Percentiles rank a stretch among this genome's conserved stretches.
These are phyloP conservation scores for Fistularia commersonii DNA, from an alignment of 2,797 vertebrate genomes.

Conservation along the genomic window DNA sequence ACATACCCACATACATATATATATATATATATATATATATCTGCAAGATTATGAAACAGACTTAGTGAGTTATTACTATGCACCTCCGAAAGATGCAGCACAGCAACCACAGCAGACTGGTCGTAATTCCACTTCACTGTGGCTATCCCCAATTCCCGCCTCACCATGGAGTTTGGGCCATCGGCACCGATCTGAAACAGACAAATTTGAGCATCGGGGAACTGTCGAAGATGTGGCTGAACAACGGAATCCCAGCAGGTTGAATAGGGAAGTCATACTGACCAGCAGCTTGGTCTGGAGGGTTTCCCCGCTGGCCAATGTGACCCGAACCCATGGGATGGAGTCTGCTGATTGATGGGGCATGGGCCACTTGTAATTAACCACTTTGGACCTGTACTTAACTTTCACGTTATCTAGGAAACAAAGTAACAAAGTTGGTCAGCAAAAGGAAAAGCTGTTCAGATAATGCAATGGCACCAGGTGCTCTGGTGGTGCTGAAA, in stretches of 20 bases:
- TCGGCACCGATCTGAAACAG: constrained; percentile 88
- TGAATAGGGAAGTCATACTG: constrained; percentile 50
- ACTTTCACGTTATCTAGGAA: constrained; percentile 85
- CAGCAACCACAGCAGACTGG: constrained; percentile 94
- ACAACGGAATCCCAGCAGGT: neutral
- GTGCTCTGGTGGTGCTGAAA: neutral
- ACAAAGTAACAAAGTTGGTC: constrained; percentile 39
- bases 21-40: too few species aligned
- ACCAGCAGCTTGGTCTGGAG: constrained; percentile 93
- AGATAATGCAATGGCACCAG: constrained; percentile 21
- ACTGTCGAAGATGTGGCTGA: neutral
- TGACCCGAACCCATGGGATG: constrained; percentile 91
- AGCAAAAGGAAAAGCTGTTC: constrained; percentile 13
- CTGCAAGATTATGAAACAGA: too few species aligned
- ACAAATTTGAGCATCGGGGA: neutral
- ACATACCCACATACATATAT: too few species aligned
- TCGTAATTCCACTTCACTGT: constrained; percentile 90
- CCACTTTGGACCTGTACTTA: constrained; percentile 87
- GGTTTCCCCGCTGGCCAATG: constrained; percentile 84
- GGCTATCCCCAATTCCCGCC: constrained; percentile 82
- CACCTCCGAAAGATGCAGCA: constrained; percentile 92
- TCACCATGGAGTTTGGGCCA: constrained; percentile 89
- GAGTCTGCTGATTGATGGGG: constrained; percentile 74
- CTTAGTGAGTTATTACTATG: too few species aligned
- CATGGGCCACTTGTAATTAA: constrained; percentile 85